These are phyloP conservation scores for Clamator glandarius DNA, from an alignment of 2,797 vertebrate genomes.

Conservation along the genomic window DNA sequence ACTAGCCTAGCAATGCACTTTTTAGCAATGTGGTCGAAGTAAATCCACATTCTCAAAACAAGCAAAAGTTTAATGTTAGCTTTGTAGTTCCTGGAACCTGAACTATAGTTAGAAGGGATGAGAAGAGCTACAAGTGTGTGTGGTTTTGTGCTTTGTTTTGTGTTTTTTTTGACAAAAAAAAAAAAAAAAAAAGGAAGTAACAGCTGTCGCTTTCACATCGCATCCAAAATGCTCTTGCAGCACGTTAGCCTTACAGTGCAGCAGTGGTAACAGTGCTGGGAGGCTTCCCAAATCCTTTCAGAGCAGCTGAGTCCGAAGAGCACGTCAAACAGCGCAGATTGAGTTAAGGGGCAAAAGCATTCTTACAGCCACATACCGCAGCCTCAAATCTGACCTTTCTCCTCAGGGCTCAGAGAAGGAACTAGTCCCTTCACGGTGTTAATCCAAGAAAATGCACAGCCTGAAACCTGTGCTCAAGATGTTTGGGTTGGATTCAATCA, in stretches of 20 bases:
- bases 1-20: neutral
- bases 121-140: conserved; percentile 42
- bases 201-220: conserved; percentile 56
- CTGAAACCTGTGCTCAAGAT: neutral
- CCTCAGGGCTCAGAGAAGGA: neutral
- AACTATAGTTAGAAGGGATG: conserved; percentile 62
- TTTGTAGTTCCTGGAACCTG: conserved; percentile 44
- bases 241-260: neutral
- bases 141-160: conserved; percentile 53
- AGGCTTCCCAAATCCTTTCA: neutral
- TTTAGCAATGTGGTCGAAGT: neutral
- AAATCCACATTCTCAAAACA: conserved; percentile 15
- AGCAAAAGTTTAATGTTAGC: neutral
- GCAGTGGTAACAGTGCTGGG: neutral
- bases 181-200: conserved; percentile 45
- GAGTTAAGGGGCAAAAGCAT: neutral
- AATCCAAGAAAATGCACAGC: neutral
- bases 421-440: neutral
- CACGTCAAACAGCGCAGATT: neutral
- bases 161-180: too few relatives aligned
- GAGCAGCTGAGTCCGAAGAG: neutral
- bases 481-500: neutral
- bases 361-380: accelerated
- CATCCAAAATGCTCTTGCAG: conserved; percentile 48
- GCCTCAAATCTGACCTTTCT: neutral